Percentiles rank a stretch among this genome's conserved stretches.
Conservation (phyloP, 2,113 vertebrate species). For the Phyllostomus hastatus region DNA sequence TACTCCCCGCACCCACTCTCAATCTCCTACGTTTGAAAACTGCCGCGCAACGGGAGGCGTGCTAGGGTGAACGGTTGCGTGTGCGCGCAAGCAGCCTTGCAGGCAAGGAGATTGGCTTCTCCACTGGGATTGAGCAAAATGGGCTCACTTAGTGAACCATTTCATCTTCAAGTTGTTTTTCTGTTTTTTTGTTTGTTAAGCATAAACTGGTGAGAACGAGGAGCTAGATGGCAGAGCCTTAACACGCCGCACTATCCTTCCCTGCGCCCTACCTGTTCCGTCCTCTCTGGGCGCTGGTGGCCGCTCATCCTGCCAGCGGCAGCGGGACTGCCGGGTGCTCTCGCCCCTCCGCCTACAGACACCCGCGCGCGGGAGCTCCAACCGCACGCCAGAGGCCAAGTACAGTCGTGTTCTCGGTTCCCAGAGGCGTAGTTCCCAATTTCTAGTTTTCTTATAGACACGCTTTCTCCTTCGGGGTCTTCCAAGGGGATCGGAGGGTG, state of each 20-base stretch:
- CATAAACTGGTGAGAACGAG: background rate
- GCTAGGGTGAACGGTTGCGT: too few relatives aligned
- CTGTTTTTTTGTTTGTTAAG: background rate
- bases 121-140: background rate
- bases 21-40: background rate
- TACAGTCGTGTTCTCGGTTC: background rate
- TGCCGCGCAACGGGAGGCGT: background rate
- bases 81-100: background rate
- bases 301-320: fast-evolving
- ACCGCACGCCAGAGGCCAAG: background rate
- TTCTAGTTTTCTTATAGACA: constrained; percentile 4
- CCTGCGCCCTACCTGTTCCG: background rate
- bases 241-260: fast-evolving
- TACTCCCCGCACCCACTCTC: too few relatives aligned
- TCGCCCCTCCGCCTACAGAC: too few relatives aligned
- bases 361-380: too few relatives aligned
- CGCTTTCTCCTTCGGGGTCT: background rate
- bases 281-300: fast-evolving
- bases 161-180: background rate
- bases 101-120: background rate
- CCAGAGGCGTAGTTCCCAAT: background rate
- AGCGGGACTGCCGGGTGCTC: fast-evolving
- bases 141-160: fast-evolving
- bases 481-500: background rate
- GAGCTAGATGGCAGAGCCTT: background rate